phyloP scores from a whole-genome alignment of 2,888 invertebrate species.

The Hydroisotoma schaefferi region DNA sequence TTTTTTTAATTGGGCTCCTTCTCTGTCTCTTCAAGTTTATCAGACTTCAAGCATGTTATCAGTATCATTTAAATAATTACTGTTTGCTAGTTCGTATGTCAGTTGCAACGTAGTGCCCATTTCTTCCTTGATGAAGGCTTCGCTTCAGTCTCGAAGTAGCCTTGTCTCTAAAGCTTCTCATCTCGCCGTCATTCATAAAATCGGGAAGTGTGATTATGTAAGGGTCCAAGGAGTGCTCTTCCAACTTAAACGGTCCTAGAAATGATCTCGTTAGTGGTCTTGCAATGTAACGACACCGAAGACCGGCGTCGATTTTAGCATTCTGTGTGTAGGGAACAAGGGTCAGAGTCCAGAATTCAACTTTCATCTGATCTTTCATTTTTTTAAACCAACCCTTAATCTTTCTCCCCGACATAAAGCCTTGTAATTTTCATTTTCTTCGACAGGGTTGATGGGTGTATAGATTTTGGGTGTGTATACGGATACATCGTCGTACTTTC shows the following conservation, averaged over 20 bases:
- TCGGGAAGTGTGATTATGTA: constrained; percentile 48
- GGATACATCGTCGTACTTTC: constrained; percentile 36
- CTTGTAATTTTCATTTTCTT: constrained; percentile 50
- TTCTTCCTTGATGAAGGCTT: constrained; percentile 47
- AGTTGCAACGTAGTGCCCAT: constrained; percentile 48
- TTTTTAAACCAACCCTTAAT: constrained; percentile 45
- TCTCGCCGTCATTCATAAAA: constrained; percentile 48
- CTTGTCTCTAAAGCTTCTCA: constrained; percentile 42
- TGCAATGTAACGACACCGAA: constrained; percentile 43
- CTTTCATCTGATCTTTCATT: background rate
- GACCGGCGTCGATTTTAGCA: constrained; percentile 42
- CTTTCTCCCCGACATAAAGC: constrained; percentile 51
- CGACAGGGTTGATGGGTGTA: constrained; percentile 36
- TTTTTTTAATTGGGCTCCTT: too few relatives aligned
- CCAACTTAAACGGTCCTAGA: constrained; percentile 49
- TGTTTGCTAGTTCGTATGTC: constrained; percentile 50
- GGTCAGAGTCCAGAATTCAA: too few relatives aligned
- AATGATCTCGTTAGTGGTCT: constrained; percentile 40
- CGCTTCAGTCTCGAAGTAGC: constrained; percentile 45
- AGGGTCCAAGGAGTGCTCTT: constrained; percentile 49
- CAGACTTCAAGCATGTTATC: too few relatives aligned
- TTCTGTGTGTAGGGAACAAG: constrained; percentile 33
- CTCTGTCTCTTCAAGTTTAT: too few relatives aligned
- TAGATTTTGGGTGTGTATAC: constrained; percentile 42
- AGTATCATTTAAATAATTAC: too few relatives aligned